Percentiles rank a stretch among this genome's conserved stretches.
These are phyloP conservation scores for Eudyptes chrysolophus DNA, from an alignment of 2,113 vertebrate genomes.

Conservation along the genomic window DNA sequence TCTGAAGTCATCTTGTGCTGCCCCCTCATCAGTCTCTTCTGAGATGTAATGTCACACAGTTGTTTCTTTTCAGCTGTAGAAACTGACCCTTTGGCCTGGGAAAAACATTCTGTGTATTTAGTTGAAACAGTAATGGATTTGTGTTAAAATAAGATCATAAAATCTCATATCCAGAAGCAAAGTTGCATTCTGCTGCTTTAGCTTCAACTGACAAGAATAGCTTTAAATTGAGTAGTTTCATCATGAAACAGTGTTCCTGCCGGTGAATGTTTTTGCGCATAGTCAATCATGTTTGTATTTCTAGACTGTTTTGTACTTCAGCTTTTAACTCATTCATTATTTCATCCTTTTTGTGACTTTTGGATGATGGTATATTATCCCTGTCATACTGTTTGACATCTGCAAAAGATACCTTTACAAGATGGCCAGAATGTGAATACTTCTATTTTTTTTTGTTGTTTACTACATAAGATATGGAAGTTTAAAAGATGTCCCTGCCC, in stretches of 20 bases:
- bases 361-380: neutral
- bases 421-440: neutral
- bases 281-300: neutral
- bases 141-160: neutral
- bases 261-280: neutral
- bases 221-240: neutral
- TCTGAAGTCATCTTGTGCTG: neutral
- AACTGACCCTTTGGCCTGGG: neutral
- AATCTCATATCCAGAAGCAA: neutral
- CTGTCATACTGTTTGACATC: neutral
- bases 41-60: fast-evolving
- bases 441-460: neutral
- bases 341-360: neutral
- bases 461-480: fast-evolving
- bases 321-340: neutral
- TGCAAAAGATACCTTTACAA: neutral
- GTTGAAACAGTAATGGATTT: neutral
- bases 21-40: neutral
- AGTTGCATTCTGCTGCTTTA: neutral
- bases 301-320: neutral
- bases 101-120: neutral
- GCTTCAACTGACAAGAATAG: neutral
- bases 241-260: neutral
- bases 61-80: neutral
- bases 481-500: neutral